Conservation (phyloP, 2,888 invertebrate species). For the Rotaria socialis region DNA sequence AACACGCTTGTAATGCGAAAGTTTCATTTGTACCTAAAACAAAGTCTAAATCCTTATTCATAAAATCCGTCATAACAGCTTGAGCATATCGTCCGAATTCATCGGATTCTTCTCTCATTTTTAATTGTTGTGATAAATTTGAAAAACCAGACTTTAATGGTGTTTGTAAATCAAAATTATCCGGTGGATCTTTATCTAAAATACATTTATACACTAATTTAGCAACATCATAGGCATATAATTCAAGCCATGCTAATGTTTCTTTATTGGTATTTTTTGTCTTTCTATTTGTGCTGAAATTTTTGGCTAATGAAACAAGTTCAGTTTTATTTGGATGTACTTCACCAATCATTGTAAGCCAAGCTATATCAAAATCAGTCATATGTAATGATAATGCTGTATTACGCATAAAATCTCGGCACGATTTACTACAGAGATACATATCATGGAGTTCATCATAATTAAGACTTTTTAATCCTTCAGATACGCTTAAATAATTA, state of each 20-base stretch:
- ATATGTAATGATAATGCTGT: conserved; percentile 36
- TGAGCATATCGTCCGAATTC: background rate
- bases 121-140: conserved; percentile 6
- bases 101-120: background rate
- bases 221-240: conserved; percentile 1
- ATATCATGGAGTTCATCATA: background rate
- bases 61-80: background rate
- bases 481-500: background rate
- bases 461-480: conserved; percentile 24
- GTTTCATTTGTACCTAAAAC: background rate
- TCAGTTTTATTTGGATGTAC: background rate
- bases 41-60: conserved; percentile 1
- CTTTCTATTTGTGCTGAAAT: background rate
- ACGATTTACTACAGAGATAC: conserved; percentile 16
- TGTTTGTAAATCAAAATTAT: background rate
- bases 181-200: background rate
- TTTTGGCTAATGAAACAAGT: background rate
- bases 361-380: conserved; percentile 32
- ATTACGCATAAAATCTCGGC: conserved; percentile 20
- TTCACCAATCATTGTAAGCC: conserved; percentile 3
- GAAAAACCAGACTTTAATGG: conserved; percentile 4
- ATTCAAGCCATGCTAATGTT: conserved; percentile 21
- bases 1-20: background rate
- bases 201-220: conserved; percentile 31
- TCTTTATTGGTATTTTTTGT: background rate